A percentile compares a stretch with the other conserved stretches of the same genome.
Evolutionary conservation across 2,113 vertebrate species (phyloP).

Genomic region (Dipodomys merriami): DNA sequence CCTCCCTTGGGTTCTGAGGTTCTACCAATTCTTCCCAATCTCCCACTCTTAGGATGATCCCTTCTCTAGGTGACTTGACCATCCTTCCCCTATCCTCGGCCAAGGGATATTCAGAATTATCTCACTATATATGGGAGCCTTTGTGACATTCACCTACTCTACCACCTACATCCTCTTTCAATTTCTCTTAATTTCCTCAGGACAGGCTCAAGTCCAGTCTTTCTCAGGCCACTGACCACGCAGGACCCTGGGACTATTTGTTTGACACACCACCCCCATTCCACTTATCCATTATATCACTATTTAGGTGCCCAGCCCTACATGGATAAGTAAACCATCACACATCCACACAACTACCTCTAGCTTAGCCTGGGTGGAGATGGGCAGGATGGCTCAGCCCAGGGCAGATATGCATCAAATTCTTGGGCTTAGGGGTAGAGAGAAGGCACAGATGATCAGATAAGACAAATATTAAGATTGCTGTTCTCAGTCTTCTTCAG

Average conservation of each 20-base stretch:
- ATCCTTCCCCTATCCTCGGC: accelerated
- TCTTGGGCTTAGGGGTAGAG: accelerated
- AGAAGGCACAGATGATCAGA: neutral
- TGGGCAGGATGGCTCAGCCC: neutral
- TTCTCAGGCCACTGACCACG: neutral
- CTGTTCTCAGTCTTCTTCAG: neutral
- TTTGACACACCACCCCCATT: neutral
- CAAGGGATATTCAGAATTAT: neutral
- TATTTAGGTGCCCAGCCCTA: neutral
- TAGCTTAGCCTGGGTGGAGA: neutral
- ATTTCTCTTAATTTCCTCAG: neutral
- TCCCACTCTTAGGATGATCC: neutral
- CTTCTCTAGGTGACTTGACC: neutral
- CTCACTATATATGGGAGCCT: neutral
- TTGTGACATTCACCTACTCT: neutral
- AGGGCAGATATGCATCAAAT: neutral
- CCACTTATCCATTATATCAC: neutral
- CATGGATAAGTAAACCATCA: neutral
- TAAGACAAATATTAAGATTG: too few species aligned
- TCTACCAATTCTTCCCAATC: neutral
- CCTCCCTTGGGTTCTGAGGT: neutral
- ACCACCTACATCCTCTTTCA: neutral
- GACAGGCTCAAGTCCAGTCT: neutral
- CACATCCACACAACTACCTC: neutral
- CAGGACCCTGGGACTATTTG: neutral